Evolutionary conservation across 2,113 vertebrate species (phyloP).

Genomic region (Entomyzon cyanotis): DNA sequence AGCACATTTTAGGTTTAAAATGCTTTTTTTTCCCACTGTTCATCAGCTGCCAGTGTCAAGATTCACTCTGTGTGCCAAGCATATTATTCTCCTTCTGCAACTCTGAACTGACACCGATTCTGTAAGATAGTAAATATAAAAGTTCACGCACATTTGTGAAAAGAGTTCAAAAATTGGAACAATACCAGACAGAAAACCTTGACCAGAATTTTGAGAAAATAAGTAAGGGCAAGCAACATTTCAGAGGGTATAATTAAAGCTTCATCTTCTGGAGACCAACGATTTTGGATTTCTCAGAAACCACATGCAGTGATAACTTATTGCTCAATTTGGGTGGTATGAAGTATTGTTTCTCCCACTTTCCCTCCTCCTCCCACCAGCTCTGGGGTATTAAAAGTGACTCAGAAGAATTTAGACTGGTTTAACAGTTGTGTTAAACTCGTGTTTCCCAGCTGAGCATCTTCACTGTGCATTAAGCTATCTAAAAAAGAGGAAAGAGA

Average conservation of each 20-base stretch:
- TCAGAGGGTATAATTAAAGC: neutral
- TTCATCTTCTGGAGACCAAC: neutral
- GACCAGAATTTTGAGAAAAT: neutral
- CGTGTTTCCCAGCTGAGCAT: neutral
- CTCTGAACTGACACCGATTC: neutral
- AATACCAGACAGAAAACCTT: neutral
- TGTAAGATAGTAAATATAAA: neutral
- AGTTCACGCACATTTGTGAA: rapidly evolving
- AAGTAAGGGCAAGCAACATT: neutral
- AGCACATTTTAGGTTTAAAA: neutral
- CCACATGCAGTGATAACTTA: neutral
- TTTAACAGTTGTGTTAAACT: neutral
- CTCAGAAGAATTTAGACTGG: neutral
- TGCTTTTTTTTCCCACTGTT: neutral
- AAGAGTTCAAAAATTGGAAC: neutral
- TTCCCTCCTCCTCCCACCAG: neutral
- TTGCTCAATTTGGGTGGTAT: neutral
- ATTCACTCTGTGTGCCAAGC: neutral
- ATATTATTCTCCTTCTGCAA: neutral
- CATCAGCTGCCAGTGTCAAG: neutral
- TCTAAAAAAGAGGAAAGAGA: neutral
- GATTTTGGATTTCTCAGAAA: neutral
- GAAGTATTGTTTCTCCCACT: neutral
- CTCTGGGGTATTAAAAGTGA: neutral
- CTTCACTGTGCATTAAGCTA: neutral